These are phyloP conservation scores for Helostoma temminkii DNA, from an alignment of 2,797 vertebrate species.

Conservation along the genomic window DNA sequence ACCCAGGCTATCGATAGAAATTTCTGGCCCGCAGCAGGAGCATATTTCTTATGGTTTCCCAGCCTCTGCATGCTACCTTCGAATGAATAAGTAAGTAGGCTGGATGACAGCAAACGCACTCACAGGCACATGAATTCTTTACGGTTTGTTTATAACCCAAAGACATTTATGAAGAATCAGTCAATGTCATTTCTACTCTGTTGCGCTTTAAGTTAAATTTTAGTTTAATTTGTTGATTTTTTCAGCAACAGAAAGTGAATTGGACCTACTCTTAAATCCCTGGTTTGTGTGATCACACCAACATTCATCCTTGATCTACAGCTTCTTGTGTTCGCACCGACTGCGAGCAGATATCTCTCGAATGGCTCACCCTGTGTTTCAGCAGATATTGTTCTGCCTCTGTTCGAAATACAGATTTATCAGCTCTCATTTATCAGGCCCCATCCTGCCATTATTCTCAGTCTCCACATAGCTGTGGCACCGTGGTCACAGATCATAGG, in stretches of 20 bases:
- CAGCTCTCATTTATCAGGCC: slow-evolving; percentile 73
- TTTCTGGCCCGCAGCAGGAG: slow-evolving; percentile 59
- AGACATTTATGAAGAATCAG: slow-evolving; percentile 55
- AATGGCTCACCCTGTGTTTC: slow-evolving; percentile 63
- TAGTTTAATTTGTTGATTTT: slow-evolving; percentile 59
- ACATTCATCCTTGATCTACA: slow-evolving; percentile 62
- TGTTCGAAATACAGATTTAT: slow-evolving; percentile 73
- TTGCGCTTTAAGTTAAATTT: slow-evolving; percentile 58
- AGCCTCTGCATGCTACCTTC: slow-evolving; percentile 48
- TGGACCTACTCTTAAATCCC: slow-evolving; percentile 33
- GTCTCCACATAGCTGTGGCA: slow-evolving; percentile 57
- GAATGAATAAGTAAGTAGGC: slow-evolving; percentile 78
- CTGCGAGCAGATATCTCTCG: slow-evolving; percentile 59
- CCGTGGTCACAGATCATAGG: slow-evolving; percentile 42
- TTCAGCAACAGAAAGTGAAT: slow-evolving; percentile 19
- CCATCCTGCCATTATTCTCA: slow-evolving; percentile 67
- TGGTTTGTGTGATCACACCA: slow-evolving; percentile 10
- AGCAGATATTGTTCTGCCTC: slow-evolving; percentile 75
- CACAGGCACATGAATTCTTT: slow-evolving; percentile 35
- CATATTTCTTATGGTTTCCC: slow-evolving; percentile 72
- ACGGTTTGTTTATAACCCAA: slow-evolving; percentile 57
- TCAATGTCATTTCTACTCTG: slow-evolving; percentile 59
- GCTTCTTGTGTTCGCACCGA: slow-evolving; percentile 52
- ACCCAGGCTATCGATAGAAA: slow-evolving; percentile 73
- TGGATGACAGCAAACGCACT: slow-evolving; percentile 51